Base-by-base conservation (phyloP, 2,888 invertebrate species). In the Rhingia campestris region DNA sequence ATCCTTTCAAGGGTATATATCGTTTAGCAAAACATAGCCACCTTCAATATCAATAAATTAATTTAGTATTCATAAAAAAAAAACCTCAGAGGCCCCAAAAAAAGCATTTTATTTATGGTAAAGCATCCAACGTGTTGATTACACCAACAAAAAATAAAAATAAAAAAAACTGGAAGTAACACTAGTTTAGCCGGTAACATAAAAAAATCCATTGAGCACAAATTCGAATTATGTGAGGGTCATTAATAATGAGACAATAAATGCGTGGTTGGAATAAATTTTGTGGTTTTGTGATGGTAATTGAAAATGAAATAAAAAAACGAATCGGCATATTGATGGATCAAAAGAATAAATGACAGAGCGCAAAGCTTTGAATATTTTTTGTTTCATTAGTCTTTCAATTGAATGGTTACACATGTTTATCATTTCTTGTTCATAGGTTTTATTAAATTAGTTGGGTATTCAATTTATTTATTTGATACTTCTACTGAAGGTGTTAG, bases 221-320 rank as follows among this genome's bases (percentile, higher is more conserved):
- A 66, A 59, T 14, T 66, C 79, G 43, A 58, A 72, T 66, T 72
- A 59, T 72, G 72, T 72, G 79, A 59, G 72, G 72, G 72, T 79
- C 79, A 73, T 79, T 58, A 72, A 72, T 79, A 79, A 79, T 79
- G 72, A 72, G 66, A 51, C 66, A 66, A 41, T 51, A 41, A 66
- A 72, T 79, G 79, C 79, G 79, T 73, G 79, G 72, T 59, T 58
- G 72, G 79, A 72, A 79, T 79, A 73, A 47, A 61, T 79, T 72
- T 54, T 32, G 37, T 22, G 45, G 37, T 58, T 64, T 51, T 49
- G 14, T 53, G 61, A 59, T 43, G 10, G 9, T 49, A 45, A 59
- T 4, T n/a, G 2, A 33, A 22, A 32, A 30, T 7, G 22, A 30
- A 30, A 39, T 22, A 54, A 30, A 41, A 51, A 70, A 39, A 32